These are phyloP conservation scores for Meghimatium bilineatum DNA, from an alignment of 2,888 invertebrate species.

Conservation along the genomic window DNA sequence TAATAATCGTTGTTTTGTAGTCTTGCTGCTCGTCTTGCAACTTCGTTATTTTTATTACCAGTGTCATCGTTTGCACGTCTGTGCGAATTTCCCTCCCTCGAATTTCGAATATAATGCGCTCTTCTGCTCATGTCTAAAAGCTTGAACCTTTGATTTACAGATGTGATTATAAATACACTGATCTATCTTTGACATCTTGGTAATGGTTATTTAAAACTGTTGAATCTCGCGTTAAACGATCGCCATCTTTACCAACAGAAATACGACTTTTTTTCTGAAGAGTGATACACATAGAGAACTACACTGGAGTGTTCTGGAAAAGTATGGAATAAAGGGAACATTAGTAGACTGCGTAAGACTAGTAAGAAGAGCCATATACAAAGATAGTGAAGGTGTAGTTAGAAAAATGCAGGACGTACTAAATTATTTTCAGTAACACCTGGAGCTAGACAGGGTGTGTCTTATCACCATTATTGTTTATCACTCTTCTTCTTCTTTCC, in stretches of 20 bases:
- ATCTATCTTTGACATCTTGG: slow-evolving; percentile 23
- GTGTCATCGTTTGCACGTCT: background rate
- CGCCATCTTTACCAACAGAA: background rate
- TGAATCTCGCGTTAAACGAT: background rate
- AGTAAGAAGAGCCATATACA: too few species aligned
- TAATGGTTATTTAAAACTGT: background rate
- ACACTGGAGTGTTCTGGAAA: too few species aligned
- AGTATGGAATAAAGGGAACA: too few species aligned
- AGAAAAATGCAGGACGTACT: too few species aligned
- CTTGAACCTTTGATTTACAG: background rate
- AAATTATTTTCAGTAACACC: too few species aligned
- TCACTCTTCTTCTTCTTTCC: too few species aligned
- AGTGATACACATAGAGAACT: too few species aligned
- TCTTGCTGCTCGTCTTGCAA: background rate
- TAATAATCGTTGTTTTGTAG: background rate
- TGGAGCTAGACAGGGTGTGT: too few species aligned
- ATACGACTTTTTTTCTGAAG: background rate
- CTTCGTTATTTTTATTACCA: background rate
- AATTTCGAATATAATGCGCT: background rate
- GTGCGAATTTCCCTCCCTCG: background rate
- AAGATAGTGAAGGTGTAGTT: too few species aligned
- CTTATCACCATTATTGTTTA: too few species aligned
- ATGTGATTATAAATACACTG: background rate
- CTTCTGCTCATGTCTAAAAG: slow-evolving; percentile 4
- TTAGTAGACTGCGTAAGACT: too few species aligned